Evolutionary conservation across 1,140 invertebrate species (phyloP).

Genomic region (Solenopsis fugax): DNA sequence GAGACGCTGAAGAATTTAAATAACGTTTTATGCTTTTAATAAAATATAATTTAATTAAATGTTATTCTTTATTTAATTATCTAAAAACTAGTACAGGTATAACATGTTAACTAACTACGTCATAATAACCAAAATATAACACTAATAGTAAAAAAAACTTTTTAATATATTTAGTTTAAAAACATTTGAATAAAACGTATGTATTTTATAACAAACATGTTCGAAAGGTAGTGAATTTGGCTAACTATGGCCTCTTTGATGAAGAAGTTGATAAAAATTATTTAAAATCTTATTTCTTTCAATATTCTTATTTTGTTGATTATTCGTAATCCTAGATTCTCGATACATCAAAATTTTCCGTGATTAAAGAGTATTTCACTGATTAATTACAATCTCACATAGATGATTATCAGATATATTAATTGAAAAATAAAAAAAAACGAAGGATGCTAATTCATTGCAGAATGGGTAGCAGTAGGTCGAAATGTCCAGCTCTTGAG

Average conservation of each 20-base stretch:
- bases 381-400: not conserved
- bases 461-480: conserved; percentile 79
- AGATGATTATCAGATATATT: conserved; percentile 1
- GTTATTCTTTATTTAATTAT: not conserved
- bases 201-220: conserved; percentile 21
- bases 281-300: not conserved
- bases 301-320: not conserved
- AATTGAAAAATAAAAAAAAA: conserved; percentile 57
- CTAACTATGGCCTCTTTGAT: not conserved
- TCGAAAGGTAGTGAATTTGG: not conserved
- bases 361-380: not conserved
- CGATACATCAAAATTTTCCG: not conserved
- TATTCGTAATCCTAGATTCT: too few species aligned
- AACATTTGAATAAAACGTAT: not conserved
- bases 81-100: not conserved
- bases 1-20: not conserved
- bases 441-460: conserved; percentile 54
- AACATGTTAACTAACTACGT: conserved; percentile 4
- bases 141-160: not conserved
- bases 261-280: not conserved
- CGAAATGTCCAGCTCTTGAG: conserved; percentile 85
- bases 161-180: not conserved
- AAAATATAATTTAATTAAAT: not conserved
- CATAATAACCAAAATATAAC: not conserved
- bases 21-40: not conserved